These are phyloP conservation scores for Sycophaga agraensis DNA, from an alignment of 1,140 invertebrate species.

Conservation along the genomic window DNA sequence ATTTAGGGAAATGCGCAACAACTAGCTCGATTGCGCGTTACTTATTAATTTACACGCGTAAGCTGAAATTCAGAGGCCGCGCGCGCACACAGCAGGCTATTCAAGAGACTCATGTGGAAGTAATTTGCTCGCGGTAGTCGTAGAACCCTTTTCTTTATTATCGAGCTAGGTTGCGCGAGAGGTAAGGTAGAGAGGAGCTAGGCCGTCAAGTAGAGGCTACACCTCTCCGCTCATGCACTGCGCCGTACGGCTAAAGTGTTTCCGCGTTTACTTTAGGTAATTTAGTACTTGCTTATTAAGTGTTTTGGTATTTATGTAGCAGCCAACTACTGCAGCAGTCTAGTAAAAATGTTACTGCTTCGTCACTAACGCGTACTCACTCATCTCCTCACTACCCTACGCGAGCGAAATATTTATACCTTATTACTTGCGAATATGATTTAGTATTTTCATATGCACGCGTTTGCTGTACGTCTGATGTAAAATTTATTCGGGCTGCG, in stretches of 20 bases:
- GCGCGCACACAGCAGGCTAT: not conserved
- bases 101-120: constrained; percentile 11
- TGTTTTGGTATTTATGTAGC: constrained; percentile 29
- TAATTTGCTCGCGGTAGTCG: constrained; percentile 17
- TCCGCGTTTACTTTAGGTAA: constrained; percentile 30
- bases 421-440: constrained; percentile 19
- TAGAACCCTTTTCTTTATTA: constrained; percentile 25
- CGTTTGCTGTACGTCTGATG: not conserved
- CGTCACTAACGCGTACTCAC: constrained; percentile 13
- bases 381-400: not conserved
- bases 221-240: not conserved
- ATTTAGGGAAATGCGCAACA: too few species aligned
- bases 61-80: constrained; percentile 23
- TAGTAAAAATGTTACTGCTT: constrained; percentile 26
- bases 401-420: constrained; percentile 2
- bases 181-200: too few species aligned
- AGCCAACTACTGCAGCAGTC: not conserved
- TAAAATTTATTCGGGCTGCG: not conserved
- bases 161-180: constrained; percentile 1
- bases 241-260: constrained; percentile 20
- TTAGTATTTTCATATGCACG: constrained; percentile 1
- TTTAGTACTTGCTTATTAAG: constrained; percentile 31
- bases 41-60: constrained; percentile 20
- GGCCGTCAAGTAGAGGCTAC: constrained; percentile 5
- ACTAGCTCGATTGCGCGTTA: too few species aligned